Evolutionary conservation across 2,113 vertebrate species (phyloP).

Genomic region (Sminthopsis crassicaudata): DNA sequence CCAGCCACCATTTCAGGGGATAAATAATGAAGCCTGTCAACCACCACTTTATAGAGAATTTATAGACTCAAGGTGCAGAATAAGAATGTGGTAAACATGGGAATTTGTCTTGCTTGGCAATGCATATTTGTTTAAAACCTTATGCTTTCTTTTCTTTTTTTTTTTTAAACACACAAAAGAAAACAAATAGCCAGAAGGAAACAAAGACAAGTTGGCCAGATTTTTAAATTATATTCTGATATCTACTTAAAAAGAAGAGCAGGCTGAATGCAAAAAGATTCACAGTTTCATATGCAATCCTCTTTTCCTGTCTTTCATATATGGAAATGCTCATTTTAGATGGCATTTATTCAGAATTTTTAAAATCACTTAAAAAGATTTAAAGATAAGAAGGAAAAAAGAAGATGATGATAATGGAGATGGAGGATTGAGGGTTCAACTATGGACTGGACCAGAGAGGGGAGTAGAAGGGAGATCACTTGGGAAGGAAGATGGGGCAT

Average conservation of each 20-base stretch:
- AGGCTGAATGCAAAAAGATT: neutral
- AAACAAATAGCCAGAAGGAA: neutral
- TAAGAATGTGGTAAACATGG: neutral
- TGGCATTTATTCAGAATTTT: neutral
- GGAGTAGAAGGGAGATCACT: neutral
- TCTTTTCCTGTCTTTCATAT: neutral
- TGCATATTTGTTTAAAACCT: neutral
- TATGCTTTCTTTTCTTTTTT: neutral
- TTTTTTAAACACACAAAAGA: neutral
- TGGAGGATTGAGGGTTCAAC: neutral
- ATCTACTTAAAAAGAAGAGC: neutral
- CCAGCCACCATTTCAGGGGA: neutral
- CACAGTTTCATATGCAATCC: neutral
- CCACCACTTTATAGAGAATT: neutral
- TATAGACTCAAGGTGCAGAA: neutral
- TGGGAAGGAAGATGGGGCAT: neutral
- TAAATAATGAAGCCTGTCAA: neutral
- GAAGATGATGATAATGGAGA: neutral
- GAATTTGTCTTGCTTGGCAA: neutral
- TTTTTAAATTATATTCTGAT: neutral
- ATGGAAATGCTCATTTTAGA: neutral
- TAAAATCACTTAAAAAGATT: neutral
- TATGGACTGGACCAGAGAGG: neutral
- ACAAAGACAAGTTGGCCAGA: neutral
- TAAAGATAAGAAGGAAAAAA: neutral